Evolutionary conservation across 2,888 invertebrate genomes (phyloP).

Genomic region (Caenorhabditis doughertyi): DNA sequence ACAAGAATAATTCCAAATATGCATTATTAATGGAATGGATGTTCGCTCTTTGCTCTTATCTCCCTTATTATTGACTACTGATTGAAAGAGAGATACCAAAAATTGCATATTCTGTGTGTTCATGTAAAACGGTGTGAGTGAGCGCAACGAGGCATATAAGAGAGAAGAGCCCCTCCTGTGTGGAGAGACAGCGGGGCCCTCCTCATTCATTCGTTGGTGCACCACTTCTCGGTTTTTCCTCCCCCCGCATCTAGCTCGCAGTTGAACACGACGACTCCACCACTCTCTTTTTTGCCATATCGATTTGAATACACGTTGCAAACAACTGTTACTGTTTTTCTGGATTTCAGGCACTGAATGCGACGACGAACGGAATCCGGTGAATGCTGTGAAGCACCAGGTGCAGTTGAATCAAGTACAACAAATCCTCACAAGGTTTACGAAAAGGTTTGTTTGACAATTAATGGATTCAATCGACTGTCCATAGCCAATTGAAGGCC

Average conservation of each 20-base stretch:
- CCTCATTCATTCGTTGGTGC: conserved; percentile 43
- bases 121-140: conserved; percentile 17
- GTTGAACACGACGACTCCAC: conserved; percentile 31
- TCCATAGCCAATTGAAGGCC: conserved; percentile 66
- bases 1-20: no score
- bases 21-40: no score
- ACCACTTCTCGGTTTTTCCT: conserved; percentile 49
- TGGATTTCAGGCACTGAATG: background rate
- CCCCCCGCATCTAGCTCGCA: conserved; percentile 17
- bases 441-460: conserved; percentile 48
- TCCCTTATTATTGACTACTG: background rate
- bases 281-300: conserved; percentile 29
- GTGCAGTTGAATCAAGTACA: conserved; percentile 36
- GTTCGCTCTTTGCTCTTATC: background rate
- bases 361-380: conserved; percentile 36
- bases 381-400: conserved; percentile 43
- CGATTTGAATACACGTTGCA: conserved; percentile 26
- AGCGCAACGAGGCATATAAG: conserved; percentile 58
- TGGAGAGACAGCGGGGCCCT: conserved; percentile 23
- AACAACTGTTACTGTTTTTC: background rate
- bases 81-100: background rate
- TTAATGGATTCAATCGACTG: background rate
- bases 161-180: conserved; percentile 38
- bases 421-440: conserved; percentile 56
- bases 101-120: background rate